Evolutionary conservation across 1,140 invertebrate species (phyloP).

Genomic region (Adelges cooleyi): DNA sequence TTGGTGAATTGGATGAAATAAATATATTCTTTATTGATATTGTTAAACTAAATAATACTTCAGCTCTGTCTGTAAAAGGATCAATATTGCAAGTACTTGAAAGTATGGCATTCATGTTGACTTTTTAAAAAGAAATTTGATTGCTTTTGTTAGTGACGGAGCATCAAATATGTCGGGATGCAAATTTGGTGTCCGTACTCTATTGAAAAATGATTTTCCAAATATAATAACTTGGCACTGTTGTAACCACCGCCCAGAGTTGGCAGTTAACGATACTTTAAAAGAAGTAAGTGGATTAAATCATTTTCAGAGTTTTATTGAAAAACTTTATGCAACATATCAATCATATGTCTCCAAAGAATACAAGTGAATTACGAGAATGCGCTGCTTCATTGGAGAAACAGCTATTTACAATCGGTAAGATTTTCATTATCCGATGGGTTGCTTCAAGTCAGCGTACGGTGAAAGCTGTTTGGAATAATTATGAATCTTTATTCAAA

Average conservation of each 20-base stretch:
- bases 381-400: neutral
- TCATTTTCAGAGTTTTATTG: neutral
- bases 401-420: neutral
- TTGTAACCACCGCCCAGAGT: neutral
- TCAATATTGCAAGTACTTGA: neutral
- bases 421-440: neutral
- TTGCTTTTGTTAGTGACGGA: neutral
- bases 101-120: neutral
- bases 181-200: neutral
- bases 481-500: neutral
- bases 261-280: neutral
- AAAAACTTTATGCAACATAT: slow-evolving; percentile 3
- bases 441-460: neutral
- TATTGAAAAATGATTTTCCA: neutral
- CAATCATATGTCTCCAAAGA: neutral
- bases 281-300: neutral
- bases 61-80: neutral
- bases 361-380: neutral
- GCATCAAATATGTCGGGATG: neutral
- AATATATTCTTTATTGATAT: no score
- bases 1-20: no score
- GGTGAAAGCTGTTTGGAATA: neutral
- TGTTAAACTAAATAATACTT: neutral
- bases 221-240: slow-evolving; percentile 1
- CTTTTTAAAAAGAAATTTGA: neutral